Percentiles rank a stretch among this genome's conserved stretches.
Conservation (phyloP, 2,797 vertebrate genomes). For the Ataeniobius toweri region DNA sequence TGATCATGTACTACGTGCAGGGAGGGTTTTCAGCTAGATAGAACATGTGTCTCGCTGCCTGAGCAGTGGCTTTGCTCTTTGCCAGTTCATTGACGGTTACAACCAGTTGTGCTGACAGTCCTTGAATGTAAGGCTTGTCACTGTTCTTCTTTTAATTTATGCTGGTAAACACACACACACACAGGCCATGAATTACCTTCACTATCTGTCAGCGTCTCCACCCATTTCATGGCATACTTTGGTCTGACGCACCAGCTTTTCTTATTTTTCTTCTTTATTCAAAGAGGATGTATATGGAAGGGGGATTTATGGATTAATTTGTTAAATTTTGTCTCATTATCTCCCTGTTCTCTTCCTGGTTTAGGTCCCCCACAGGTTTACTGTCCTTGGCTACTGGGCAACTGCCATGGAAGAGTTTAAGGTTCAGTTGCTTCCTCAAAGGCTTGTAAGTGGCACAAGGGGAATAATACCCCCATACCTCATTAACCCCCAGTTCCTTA, state of each 20-base stretch:
- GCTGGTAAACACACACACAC: background rate
- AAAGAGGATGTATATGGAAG: background rate
- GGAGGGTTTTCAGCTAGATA: slow-evolving; percentile 30
- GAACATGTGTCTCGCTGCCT: slow-evolving; percentile 19
- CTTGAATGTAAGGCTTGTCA: slow-evolving; percentile 23
- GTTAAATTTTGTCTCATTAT: background rate
- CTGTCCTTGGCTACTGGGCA: background rate
- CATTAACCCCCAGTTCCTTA: slow-evolving; percentile 32
- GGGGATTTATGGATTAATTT: slow-evolving; percentile 5
- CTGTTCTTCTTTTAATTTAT: background rate
- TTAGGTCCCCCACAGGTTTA: background rate
- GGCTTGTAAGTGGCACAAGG: slow-evolving; percentile 23
- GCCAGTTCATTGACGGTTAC: slow-evolving; percentile 22
- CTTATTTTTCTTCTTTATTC: slow-evolving; percentile 20
- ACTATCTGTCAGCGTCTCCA: slow-evolving; percentile 17
- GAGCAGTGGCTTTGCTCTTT: slow-evolving; percentile 13
- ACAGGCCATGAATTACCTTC: slow-evolving; percentile 11
- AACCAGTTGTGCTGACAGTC: slow-evolving; percentile 13
- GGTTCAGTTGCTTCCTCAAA: slow-evolving; percentile 32
- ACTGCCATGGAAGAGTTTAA: background rate
- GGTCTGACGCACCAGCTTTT: slow-evolving; percentile 17
- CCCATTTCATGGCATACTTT: slow-evolving; percentile 21
- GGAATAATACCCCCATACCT: slow-evolving; percentile 33
- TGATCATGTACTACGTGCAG: slow-evolving; percentile 4
- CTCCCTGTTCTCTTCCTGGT: background rate